Evolutionary conservation across 2,888 invertebrate genomes (phyloP).

Genomic region (Pseudanteris insignis): DNA sequence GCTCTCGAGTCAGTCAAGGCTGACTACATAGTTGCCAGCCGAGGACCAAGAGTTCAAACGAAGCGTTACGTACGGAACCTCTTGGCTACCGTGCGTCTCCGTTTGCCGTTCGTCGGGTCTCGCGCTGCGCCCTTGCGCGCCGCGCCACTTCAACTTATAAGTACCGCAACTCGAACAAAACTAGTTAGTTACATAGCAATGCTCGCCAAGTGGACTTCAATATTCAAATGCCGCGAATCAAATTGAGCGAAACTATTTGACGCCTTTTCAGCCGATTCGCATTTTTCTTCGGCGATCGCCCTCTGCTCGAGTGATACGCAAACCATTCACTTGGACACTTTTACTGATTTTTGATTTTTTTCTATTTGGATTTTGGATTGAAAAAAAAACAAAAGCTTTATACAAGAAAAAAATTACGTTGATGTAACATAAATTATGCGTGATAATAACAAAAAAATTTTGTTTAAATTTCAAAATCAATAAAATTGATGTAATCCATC

Average conservation of each 20-base stretch:
- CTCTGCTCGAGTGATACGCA: too few relatives aligned
- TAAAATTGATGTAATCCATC: too few relatives aligned
- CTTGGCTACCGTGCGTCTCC: slow-evolving; percentile 7
- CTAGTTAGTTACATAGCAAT: slow-evolving; percentile 35
- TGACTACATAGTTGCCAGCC: slow-evolving; percentile 29
- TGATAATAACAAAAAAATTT: too few relatives aligned
- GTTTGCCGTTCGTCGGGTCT: slow-evolving; percentile 7
- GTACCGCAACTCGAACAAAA: slow-evolving; percentile 33
- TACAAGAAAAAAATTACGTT: too few relatives aligned
- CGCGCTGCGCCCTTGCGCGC: slow-evolving; percentile 15
- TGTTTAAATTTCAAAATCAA: too few relatives aligned
- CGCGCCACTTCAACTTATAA: slow-evolving; percentile 32
- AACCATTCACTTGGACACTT: too few relatives aligned
- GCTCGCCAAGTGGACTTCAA: slow-evolving; percentile 29
- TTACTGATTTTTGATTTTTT: too few relatives aligned
- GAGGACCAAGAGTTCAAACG: slow-evolving; percentile 29
- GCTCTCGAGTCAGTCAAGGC: slow-evolving; percentile 33
- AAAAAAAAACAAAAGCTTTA: too few relatives aligned
- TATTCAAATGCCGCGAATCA: slow-evolving; percentile 25
- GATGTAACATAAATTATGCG: too few relatives aligned
- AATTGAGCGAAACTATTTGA: slow-evolving; percentile 30
- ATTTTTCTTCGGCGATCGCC: too few relatives aligned
- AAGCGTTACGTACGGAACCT: slow-evolving; percentile 10
- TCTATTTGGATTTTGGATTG: too few relatives aligned
- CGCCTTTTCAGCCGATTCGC: too few relatives aligned